phyloP scores from a whole-genome alignment of 2,113 vertebrate genomes.

The Eubucco bourcierii region DNA sequence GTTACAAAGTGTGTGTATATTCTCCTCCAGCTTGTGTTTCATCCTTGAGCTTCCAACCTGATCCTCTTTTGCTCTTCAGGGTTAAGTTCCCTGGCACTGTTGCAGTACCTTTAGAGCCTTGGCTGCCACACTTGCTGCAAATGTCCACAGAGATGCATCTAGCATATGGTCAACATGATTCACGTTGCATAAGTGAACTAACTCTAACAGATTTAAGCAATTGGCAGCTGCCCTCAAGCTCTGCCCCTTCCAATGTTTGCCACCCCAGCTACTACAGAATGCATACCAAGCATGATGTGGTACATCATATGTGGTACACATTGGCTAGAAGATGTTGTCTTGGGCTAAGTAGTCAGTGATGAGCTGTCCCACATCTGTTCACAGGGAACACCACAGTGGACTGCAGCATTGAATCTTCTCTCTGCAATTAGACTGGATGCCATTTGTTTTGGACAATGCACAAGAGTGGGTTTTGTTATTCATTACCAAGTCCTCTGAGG shows the following conservation, averaged over 20 bases:
- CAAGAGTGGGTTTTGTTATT: constrained; percentile 42
- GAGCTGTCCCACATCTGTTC: not conserved
- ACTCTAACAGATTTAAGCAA: not conserved
- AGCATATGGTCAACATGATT: not conserved
- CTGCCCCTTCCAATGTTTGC: not conserved
- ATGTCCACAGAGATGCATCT: not conserved
- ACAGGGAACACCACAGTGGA: not conserved
- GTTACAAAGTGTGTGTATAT: not conserved
- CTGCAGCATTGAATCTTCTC: not conserved
- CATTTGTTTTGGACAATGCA: constrained; percentile 22
- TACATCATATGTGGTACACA: too few relatives aligned
- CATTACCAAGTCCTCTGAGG: constrained; percentile 49
- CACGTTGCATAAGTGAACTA: not conserved
- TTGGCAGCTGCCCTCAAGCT: not conserved
- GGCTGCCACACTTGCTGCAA: not conserved
- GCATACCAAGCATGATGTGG: not conserved
- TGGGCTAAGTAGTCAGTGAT: not conserved
- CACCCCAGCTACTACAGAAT: not conserved
- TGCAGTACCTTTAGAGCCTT: not conserved
- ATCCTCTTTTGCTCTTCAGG: not conserved
- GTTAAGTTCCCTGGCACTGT: not conserved
- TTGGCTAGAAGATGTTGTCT: not conserved
- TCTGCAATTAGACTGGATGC: not conserved
- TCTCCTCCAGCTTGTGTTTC: not conserved
- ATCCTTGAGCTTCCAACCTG: not conserved